Evolutionary conservation across 2,113 vertebrate species (phyloP).

Genomic region (Nothocercus nigrocapillus): DNA sequence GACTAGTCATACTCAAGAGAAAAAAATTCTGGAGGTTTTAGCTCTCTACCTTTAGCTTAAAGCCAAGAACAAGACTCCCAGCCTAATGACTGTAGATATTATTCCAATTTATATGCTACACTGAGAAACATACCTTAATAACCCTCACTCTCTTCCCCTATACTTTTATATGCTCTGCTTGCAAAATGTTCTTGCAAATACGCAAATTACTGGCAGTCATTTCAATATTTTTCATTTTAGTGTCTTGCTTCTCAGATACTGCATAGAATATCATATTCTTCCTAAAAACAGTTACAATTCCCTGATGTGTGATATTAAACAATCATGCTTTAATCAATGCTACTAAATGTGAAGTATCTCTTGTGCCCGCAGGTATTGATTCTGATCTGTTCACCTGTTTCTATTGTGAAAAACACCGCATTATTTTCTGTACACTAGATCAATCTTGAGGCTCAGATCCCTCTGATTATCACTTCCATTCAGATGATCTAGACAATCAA

Average conservation of each 20-base stretch:
- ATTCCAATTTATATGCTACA: neutral
- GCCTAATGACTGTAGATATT: neutral
- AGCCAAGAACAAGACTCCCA: neutral
- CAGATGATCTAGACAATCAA: neutral
- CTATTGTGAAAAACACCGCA: constrained; percentile 1
- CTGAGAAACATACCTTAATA: neutral
- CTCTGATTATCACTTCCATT: neutral
- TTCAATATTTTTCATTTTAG: constrained; percentile 5
- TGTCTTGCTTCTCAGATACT: constrained; percentile 5
- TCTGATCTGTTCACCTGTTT: neutral
- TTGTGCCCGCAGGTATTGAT: constrained; percentile 35
- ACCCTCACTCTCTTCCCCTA: neutral
- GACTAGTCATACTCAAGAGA: neutral
- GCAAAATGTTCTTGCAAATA: neutral
- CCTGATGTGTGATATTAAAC: constrained; percentile 18
- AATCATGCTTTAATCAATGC: constrained; percentile 60
- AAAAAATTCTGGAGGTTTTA: neutral
- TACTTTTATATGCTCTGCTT: neutral
- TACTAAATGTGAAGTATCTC: constrained; percentile 40
- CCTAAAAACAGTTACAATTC: constrained; percentile 41
- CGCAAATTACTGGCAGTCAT: neutral
- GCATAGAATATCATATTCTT: constrained; percentile 29
- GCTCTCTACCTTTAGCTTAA: neutral
- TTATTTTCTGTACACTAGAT: constrained; percentile 12
- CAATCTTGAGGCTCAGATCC: neutral